Evolutionary conservation across 2,113 vertebrate species (phyloP).

Genomic region (Sula dactylatra): DNA sequence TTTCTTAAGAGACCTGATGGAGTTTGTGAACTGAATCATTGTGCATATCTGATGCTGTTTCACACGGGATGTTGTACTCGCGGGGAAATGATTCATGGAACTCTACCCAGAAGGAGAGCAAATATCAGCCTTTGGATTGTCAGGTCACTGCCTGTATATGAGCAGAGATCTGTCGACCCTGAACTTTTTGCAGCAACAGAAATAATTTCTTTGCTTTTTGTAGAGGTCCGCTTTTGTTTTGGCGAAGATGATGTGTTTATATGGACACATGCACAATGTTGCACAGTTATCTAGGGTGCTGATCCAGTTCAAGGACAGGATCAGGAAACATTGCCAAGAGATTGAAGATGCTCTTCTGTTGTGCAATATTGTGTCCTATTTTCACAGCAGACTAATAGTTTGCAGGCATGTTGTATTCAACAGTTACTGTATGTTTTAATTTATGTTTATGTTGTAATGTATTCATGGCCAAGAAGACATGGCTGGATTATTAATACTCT

Average conservation of each 20-base stretch:
- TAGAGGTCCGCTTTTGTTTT: not conserved
- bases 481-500: not conserved
- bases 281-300: not conserved
- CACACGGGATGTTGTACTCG: not conserved
- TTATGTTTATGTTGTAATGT: not conserved
- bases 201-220: not conserved
- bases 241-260: not conserved
- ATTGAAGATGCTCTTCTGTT: not conserved
- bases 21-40: not conserved
- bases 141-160: not conserved
- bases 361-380: not conserved
- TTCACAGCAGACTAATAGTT: not conserved
- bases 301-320: conserved; percentile 10
- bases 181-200: not conserved
- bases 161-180: not conserved
- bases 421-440: not conserved
- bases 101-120: not conserved
- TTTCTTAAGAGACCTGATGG: not conserved
- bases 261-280: not conserved
- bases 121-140: not conserved
- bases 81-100: not conserved
- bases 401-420: not conserved
- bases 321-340: not conserved
- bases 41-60: not conserved
- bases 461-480: not conserved